A percentile compares a stretch with the other conserved stretches of the same genome.
phyloP scores from a whole-genome alignment of 2,797 vertebrate species.

The Apogon hyalosoma region DNA sequence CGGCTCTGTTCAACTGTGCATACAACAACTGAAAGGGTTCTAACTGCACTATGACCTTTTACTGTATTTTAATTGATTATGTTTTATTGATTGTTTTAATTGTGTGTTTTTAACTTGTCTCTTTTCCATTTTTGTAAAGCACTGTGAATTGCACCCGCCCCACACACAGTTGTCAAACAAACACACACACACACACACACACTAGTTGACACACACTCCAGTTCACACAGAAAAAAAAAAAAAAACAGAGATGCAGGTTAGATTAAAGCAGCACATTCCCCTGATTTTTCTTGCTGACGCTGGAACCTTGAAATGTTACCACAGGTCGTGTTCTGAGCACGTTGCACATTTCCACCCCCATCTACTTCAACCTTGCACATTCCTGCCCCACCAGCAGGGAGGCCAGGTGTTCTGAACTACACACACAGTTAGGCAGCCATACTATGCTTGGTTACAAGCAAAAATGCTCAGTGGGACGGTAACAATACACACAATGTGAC shows the following conservation, averaged over 20 bases:
- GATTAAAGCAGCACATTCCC: conserved; percentile 79
- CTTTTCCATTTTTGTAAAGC: too few species aligned
- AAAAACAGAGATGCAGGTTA: conserved; percentile 66
- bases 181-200: conserved; percentile 6
- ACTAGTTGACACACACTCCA: not conserved
- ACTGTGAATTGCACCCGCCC: too few species aligned
- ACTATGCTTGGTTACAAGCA: not conserved
- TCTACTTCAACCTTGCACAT: conserved; percentile 68
- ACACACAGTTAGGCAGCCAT: not conserved
- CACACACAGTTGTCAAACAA: not conserved
- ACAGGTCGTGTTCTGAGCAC: conserved; percentile 70
- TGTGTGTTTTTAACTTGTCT: too few species aligned
- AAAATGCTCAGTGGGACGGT: too few species aligned
- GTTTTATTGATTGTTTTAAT: too few species aligned
- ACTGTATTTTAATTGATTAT: too few species aligned
- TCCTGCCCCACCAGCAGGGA: conserved; percentile 70
- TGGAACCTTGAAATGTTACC: conserved; percentile 70
- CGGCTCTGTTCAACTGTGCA: too few species aligned
- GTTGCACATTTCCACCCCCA: conserved; percentile 69
- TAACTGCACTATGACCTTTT: too few species aligned
- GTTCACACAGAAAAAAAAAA: conserved; percentile 9
- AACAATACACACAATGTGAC: too few species aligned
- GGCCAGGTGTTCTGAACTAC: conserved; percentile 65
- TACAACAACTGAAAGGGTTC: too few species aligned
- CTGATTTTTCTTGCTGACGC: conserved; percentile 69